Percentiles rank a stretch among this genome's conserved stretches.
Evolutionary conservation across 2,888 invertebrate genomes (phyloP).

Genomic region (Loripinus fragilis): DNA sequence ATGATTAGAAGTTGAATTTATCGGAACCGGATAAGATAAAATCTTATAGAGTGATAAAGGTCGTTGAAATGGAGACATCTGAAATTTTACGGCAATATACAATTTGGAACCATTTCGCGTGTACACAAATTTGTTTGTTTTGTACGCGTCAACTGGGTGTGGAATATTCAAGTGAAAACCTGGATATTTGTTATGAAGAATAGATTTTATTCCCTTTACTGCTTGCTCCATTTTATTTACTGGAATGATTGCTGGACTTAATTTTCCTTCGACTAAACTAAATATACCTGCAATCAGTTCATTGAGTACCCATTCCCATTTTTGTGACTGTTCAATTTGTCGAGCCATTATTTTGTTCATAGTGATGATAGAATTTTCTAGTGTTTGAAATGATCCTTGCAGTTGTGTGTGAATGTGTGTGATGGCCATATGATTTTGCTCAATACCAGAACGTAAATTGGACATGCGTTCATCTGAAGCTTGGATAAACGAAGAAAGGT

Average conservation of each 20-base stretch:
- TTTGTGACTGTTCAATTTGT: constrained; percentile 20
- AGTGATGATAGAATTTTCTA: constrained; percentile 17
- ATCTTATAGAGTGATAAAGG: not conserved
- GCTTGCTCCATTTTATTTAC: not conserved
- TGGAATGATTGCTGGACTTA: constrained; percentile 34
- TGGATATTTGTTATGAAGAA: constrained; percentile 23
- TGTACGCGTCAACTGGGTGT: constrained; percentile 16
- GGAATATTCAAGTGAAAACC: constrained; percentile 10
- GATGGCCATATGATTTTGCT: constrained; percentile 39
- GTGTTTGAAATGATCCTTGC: not conserved
- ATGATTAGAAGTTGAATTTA: not conserved
- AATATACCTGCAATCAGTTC: constrained; percentile 25
- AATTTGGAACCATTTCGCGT: not conserved
- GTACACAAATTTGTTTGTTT: constrained; percentile 14
- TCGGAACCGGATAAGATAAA: not conserved
- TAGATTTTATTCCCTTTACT: constrained; percentile 20
- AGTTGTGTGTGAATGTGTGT: constrained; percentile 22
- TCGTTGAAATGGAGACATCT: not conserved
- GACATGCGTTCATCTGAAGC: constrained; percentile 30
- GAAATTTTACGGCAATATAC: not conserved
- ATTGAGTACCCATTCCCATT: constrained; percentile 13
- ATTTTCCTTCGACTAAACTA: constrained; percentile 30
- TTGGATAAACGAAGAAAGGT: constrained; percentile 44
- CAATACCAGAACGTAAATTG: constrained; percentile 32
- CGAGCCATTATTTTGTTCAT: constrained; percentile 1